Evolutionary conservation across 2,797 vertebrate genomes (phyloP).

Genomic region (Leptoclinus maculatus): DNA sequence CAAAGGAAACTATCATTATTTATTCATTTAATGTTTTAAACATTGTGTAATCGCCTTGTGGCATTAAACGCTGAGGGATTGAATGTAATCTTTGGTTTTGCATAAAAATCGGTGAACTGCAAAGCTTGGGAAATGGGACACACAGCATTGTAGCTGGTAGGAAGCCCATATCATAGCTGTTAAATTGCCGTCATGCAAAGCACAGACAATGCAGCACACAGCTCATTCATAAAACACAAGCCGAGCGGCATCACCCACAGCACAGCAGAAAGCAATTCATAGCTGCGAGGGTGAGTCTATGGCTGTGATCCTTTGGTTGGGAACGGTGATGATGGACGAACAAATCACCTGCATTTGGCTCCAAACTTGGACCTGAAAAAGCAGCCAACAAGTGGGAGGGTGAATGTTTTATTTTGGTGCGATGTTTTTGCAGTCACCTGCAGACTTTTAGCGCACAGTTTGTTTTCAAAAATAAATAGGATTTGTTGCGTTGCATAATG

Average conservation of each 20-base stretch:
- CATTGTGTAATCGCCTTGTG: neutral
- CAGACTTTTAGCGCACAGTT: slow-evolving; percentile 11
- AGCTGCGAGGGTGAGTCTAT: neutral
- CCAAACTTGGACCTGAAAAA: slow-evolving; percentile 12
- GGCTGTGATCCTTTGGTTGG: neutral
- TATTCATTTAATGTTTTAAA: neutral
- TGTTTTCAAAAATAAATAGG: slow-evolving; percentile 27
- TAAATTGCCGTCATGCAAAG: neutral
- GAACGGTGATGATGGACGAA: slow-evolving; percentile 13
- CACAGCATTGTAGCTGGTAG: neutral
- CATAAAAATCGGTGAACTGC: neutral
- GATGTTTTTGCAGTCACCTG: slow-evolving; percentile 7
- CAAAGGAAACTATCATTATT: neutral
- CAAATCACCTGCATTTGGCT: slow-evolving; percentile 22
- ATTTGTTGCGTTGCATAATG: slow-evolving; percentile 25
- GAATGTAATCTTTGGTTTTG: neutral
- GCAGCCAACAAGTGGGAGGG: neutral
- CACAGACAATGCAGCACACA: neutral
- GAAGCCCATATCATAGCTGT: neutral
- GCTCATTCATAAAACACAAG: neutral
- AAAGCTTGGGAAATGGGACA: neutral
- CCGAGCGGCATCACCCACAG: slow-evolving; percentile 18
- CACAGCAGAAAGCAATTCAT: slow-evolving; percentile 5
- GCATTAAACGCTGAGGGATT: neutral
- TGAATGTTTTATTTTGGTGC: neutral